Evolutionary conservation across 2,797 vertebrate genomes (phyloP).

Genomic region (Miichthys miiuy): DNA sequence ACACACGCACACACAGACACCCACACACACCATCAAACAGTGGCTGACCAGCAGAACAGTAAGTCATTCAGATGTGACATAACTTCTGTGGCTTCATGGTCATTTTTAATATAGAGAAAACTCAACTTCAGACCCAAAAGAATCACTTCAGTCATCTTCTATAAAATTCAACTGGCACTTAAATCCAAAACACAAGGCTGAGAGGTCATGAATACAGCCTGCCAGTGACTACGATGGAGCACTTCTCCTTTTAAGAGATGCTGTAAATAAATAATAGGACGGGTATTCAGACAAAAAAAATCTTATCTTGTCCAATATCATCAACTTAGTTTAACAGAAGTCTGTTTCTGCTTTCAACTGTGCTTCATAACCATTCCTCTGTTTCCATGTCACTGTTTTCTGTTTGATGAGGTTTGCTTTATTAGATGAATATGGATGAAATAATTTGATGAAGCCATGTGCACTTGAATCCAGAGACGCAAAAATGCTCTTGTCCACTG

Average conservation of each 20-base stretch:
- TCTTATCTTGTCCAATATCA: background rate
- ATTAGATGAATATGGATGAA: background rate
- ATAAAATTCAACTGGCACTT: conserved; percentile 2
- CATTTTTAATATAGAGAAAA: background rate
- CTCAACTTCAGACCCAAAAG: background rate
- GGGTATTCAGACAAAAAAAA: background rate
- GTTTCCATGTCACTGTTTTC: background rate
- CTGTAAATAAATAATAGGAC: conserved; percentile 13
- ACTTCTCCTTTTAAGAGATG: background rate
- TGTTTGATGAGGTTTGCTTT: background rate
- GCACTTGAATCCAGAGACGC: background rate
- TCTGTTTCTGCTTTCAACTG: background rate
- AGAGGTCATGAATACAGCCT: background rate
- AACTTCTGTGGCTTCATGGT: conserved; percentile 1
- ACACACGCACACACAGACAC: conserved; percentile 17
- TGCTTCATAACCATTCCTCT: background rate
- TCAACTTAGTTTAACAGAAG: too few species aligned
- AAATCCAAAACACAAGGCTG: background rate
- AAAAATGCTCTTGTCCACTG: background rate
- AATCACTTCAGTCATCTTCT: background rate
- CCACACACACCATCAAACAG: conserved; percentile 11
- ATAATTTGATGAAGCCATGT: background rate
- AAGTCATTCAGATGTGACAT: conserved; percentile 3
- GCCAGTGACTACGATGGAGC: background rate
- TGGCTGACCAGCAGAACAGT: background rate